Percentiles rank a stretch among this genome's conserved stretches.
These are phyloP conservation scores for Camelus bactrianus DNA, from an alignment of 2,113 vertebrate species.

Conservation along the genomic window DNA sequence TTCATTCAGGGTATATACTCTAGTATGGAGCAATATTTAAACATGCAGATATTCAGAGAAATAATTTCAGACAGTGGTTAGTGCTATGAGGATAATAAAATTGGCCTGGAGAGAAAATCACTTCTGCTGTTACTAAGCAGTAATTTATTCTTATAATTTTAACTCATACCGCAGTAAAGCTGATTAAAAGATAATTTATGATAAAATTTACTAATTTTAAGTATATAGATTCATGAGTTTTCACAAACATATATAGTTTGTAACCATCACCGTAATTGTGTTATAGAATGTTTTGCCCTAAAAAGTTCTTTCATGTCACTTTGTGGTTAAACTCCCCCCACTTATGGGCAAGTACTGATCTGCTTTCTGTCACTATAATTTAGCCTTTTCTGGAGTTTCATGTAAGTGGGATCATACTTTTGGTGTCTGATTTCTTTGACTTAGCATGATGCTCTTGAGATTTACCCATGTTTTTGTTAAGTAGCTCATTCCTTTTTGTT, in stretches of 20 bases:
- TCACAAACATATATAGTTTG: neutral
- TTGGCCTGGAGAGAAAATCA: neutral
- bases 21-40: neutral
- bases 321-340: neutral
- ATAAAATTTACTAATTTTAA: neutral
- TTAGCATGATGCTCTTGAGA: neutral
- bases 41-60: neutral
- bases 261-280: neutral
- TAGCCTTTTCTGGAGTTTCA: neutral
- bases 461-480: neutral
- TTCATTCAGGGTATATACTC: neutral
- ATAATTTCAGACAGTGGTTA: neutral
- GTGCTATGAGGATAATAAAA: neutral
- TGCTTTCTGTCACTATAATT: neutral
- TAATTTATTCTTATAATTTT: neutral
- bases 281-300: neutral
- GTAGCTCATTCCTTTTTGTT: neutral
- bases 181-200: neutral
- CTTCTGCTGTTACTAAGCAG: neutral
- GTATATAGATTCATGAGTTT: neutral
- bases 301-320: neutral
- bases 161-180: neutral
- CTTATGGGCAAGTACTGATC: neutral
- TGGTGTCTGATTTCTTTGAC: neutral
- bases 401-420: neutral